Conservation (phyloP, 2,888 invertebrate genomes). For the Argynnis bischoffii region DNA sequence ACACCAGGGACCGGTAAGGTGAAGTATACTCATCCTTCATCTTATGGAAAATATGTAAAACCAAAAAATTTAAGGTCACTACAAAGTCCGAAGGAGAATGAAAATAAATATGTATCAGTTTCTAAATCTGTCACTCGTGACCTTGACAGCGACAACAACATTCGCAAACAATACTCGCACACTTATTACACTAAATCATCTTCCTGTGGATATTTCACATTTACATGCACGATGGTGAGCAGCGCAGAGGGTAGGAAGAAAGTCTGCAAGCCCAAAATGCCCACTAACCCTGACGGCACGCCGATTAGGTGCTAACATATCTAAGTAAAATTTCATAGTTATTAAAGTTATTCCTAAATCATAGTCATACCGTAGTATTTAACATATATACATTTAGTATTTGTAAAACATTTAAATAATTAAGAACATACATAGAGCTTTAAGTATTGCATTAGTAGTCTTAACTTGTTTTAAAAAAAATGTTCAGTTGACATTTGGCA, state of each 20-base stretch:
- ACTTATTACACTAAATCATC: slow-evolving; percentile 93
- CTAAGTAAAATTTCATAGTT: neutral
- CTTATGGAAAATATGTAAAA: slow-evolving; percentile 57
- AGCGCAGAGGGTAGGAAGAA: slow-evolving; percentile 90
- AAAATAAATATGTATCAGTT: slow-evolving; percentile 89
- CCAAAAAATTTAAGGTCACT: slow-evolving; percentile 68
- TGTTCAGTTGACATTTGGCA: neutral
- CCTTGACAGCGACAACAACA: slow-evolving; percentile 83
- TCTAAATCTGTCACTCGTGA: slow-evolving; percentile 91
- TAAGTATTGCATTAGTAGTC: neutral
- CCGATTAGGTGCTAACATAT: slow-evolving; percentile 82
- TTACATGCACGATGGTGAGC: slow-evolving; percentile 91
- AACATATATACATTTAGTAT: slow-evolving; percentile 8
- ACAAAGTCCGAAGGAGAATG: slow-evolving; percentile 62
- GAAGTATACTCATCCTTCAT: slow-evolving; percentile 59
- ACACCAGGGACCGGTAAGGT: slow-evolving; percentile 77
- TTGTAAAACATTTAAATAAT: neutral
- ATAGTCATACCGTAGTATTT: slow-evolving; percentile 14
- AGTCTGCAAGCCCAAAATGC: slow-evolving; percentile 91
- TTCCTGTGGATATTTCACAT: slow-evolving; percentile 93
- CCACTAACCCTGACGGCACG: slow-evolving; percentile 88
- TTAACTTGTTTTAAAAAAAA: slow-evolving; percentile 1
- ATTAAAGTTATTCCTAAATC: neutral
- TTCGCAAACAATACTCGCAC: slow-evolving; percentile 88
- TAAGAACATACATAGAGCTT: neutral